These are phyloP conservation scores for Germaria angustata DNA, from an alignment of 2,888 invertebrate genomes.

Conservation along the genomic window DNA sequence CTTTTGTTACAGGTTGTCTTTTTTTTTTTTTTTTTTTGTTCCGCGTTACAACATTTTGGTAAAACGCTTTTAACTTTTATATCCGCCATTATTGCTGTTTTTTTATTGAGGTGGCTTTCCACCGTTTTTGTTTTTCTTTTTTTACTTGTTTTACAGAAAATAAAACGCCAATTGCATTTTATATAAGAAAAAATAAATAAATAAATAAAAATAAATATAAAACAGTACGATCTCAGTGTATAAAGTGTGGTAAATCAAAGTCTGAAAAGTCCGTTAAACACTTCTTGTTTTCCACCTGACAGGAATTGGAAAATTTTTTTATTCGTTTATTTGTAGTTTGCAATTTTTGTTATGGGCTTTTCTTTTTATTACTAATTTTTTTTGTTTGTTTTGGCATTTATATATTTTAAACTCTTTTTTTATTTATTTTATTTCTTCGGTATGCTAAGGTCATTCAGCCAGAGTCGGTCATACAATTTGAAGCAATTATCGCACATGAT, in stretches of 20 bases:
- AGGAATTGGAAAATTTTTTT: constrained; percentile 54
- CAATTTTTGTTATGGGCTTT: constrained; percentile 25
- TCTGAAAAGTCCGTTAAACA: constrained; percentile 66
- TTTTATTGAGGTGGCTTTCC: constrained; percentile 49
- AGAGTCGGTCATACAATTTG: constrained; percentile 64
- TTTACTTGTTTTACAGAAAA: constrained; percentile 22
- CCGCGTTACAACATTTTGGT: constrained; percentile 50
- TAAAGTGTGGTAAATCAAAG: constrained; percentile 66
- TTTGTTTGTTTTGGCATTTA: constrained; percentile 12
- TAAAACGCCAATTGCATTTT: constrained; percentile 43
- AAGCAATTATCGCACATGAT: constrained; percentile 64
- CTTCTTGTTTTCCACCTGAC: constrained; percentile 65
- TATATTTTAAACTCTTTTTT: constrained; percentile 25
- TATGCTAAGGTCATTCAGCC: constrained; percentile 51
- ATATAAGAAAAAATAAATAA: neutral
- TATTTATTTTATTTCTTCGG: constrained; percentile 44
- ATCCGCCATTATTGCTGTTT: constrained; percentile 59
- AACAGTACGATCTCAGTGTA: constrained; percentile 40
- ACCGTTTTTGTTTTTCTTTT: constrained; percentile 1
- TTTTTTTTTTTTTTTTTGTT: neutral
- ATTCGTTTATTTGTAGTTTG: constrained; percentile 53
- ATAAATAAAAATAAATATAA: neutral
- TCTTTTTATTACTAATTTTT: constrained; percentile 28
- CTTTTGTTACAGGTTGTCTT: neutral
- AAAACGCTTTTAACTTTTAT: constrained; percentile 64